Percentiles rank a stretch among this genome's conserved stretches.
These are phyloP conservation scores for Drosophila lacertosa DNA, from an alignment of 1,140 invertebrate genomes.

Conservation along the genomic window DNA sequence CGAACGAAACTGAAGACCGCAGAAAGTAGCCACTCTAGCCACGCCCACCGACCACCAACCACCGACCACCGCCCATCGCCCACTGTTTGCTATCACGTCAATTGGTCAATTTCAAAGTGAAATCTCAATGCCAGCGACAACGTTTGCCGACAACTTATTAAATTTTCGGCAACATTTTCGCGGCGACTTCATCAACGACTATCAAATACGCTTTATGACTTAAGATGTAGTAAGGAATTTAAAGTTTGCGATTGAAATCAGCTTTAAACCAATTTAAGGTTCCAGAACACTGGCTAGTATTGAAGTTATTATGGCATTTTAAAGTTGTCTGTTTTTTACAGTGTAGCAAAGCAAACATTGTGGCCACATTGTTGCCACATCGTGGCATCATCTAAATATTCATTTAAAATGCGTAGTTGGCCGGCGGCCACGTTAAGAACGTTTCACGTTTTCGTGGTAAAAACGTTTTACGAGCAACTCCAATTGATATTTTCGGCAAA, in stretches of 20 bases:
- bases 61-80: conserved; percentile 10
- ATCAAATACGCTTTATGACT: background rate
- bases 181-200: background rate
- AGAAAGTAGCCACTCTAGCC: background rate
- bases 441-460: conserved; percentile 58
- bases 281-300: too few species aligned
- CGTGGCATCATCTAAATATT: conserved; percentile 57
- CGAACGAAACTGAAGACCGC: conserved; percentile 1
- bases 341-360: conserved; percentile 1
- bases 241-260: too few species aligned
- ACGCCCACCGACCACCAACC: conserved; percentile 35
- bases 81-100: conserved; percentile 28
- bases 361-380: conserved; percentile 32
- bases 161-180: conserved; percentile 38
- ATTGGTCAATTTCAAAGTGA: conserved; percentile 29
- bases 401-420: conserved; percentile 58
- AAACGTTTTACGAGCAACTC: conserved; percentile 74
- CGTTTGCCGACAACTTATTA: conserved; percentile 17
- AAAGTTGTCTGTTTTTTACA: background rate
- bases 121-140: conserved; percentile 36
- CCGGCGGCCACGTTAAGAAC: conserved; percentile 15
- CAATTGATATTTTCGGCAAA: conserved; percentile 73
- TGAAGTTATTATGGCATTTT: background rate
- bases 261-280: too few species aligned
- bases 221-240: too few species aligned